Percentiles rank a stretch among this genome's conserved stretches.
Evolutionary conservation across 2,888 invertebrate species (phyloP).

Genomic region (Cordilura impudica): DNA sequence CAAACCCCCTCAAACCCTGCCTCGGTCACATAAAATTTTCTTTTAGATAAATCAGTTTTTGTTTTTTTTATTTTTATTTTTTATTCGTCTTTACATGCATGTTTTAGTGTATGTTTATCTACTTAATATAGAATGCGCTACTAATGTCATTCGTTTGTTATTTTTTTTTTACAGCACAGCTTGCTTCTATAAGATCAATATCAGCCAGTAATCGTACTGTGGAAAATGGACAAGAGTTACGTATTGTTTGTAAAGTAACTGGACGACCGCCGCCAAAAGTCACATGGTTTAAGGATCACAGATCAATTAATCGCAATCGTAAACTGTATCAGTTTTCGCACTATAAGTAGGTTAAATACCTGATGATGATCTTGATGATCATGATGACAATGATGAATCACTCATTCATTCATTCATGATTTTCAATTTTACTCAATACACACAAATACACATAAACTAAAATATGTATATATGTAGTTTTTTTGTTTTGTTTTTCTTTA

Average conservation of each 20-base stretch:
- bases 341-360: slow-evolving; percentile 73
- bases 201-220: slow-evolving; percentile 72
- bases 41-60: too few relatives aligned
- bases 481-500: slow-evolving; percentile 27
- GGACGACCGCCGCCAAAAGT: slow-evolving; percentile 89
- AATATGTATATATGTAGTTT: slow-evolving; percentile 7
- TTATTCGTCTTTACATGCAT: too few relatives aligned
- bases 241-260: slow-evolving; percentile 86
- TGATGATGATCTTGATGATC: slow-evolving; percentile 8
- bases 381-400: slow-evolving; percentile 39
- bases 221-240: slow-evolving; percentile 80
- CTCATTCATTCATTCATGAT: slow-evolving; percentile 47
- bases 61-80: too few relatives aligned
- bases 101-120: too few relatives aligned
- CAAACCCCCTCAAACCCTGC: too few relatives aligned
- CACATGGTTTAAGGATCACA: slow-evolving; percentile 88
- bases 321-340: slow-evolving; percentile 76
- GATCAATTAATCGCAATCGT: slow-evolving; percentile 79
- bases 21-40: too few relatives aligned
- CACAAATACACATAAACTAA: not conserved
- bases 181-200: slow-evolving; percentile 77
- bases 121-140: not conserved
- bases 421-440: slow-evolving; percentile 9
- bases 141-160: slow-evolving; percentile 54
- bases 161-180: slow-evolving; percentile 77